Percentiles rank a stretch among this genome's conserved stretches.
These are phyloP conservation scores for Epinotia bilunana DNA, from an alignment of 2,888 invertebrate genomes.

Conservation along the genomic window DNA sequence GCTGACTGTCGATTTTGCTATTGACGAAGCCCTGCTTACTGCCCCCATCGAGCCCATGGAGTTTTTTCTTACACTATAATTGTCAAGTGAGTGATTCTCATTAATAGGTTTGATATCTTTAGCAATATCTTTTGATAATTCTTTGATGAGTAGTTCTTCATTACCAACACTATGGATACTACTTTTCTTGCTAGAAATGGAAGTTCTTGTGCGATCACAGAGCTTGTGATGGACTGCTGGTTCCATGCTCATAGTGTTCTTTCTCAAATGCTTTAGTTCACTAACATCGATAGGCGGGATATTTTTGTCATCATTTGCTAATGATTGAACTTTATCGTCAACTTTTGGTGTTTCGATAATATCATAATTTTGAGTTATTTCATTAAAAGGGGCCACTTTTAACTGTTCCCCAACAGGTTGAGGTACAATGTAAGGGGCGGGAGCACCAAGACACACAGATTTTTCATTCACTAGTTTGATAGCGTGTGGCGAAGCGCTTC, in stretches of 20 bases:
- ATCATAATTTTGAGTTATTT: constrained; percentile 54
- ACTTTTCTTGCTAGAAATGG: constrained; percentile 76
- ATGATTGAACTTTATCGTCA: constrained; percentile 57
- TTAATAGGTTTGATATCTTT: constrained; percentile 64
- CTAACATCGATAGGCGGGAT: constrained; percentile 56
- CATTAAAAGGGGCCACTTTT: constrained; percentile 50
- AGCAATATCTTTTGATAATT: constrained; percentile 59
- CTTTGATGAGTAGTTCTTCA: constrained; percentile 71
- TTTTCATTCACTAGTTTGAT: constrained; percentile 71
- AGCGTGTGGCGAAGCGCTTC: constrained; percentile 71
- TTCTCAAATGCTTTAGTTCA: constrained; percentile 61
- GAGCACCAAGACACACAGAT: constrained; percentile 57
- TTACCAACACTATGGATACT: constrained; percentile 68
- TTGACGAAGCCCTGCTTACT: constrained; percentile 77
- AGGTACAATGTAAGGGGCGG: constrained; percentile 69
- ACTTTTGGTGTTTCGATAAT: constrained; percentile 57
- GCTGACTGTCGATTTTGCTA: constrained; percentile 80
- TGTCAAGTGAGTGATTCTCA: constrained; percentile 61
- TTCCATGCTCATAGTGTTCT: constrained; percentile 69
- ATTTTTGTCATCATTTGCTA: constrained; percentile 57
- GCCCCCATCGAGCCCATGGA: constrained; percentile 79
- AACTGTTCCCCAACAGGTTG: constrained; percentile 56
- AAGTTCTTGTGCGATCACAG: constrained; percentile 82
- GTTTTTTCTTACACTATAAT: constrained; percentile 65
- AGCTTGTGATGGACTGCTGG: constrained; percentile 85